Evolutionary conservation across 2,888 invertebrate genomes (phyloP).

Genomic region (Euplexia lucipara): DNA sequence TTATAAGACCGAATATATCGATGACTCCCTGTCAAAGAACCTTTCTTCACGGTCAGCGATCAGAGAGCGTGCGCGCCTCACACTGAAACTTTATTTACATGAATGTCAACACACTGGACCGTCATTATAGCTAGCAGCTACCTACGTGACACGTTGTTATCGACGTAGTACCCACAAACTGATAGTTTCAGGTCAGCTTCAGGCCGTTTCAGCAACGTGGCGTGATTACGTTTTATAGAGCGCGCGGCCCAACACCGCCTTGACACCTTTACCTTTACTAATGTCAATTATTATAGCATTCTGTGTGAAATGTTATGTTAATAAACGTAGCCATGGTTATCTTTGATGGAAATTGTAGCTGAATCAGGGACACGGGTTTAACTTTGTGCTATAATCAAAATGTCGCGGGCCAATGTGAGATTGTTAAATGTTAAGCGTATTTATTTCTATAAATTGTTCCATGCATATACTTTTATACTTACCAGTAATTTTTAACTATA

Average conservation of each 20-base stretch:
- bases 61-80: neutral
- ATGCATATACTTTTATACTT: too few relatives aligned
- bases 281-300: conserved; percentile 46
- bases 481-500: too few relatives aligned
- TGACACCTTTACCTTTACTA: conserved; percentile 63
- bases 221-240: conserved; percentile 37
- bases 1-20: conserved; percentile 19
- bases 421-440: too few relatives aligned
- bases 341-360: neutral
- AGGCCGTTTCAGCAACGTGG: conserved; percentile 17
- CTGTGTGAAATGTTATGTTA: neutral
- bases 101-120: conserved; percentile 7
- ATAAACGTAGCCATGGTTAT: neutral
- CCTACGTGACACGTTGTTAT: conserved; percentile 11
- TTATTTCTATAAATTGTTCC: too few relatives aligned
- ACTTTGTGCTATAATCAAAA: too few relatives aligned
- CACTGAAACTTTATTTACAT: conserved; percentile 20
- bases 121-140: neutral
- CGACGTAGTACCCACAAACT: neutral
- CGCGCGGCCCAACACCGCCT: conserved; percentile 44
- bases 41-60: conserved; percentile 18
- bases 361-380: neutral
- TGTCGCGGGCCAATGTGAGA: too few relatives aligned
- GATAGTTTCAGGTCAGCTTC: conserved; percentile 7
- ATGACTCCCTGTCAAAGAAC: conserved; percentile 11